A percentile compares a stretch with the other conserved stretches of the same genome.
Evolutionary conservation across 2,113 vertebrate genomes (phyloP).

Genomic region (Vicugna pacos): DNA sequence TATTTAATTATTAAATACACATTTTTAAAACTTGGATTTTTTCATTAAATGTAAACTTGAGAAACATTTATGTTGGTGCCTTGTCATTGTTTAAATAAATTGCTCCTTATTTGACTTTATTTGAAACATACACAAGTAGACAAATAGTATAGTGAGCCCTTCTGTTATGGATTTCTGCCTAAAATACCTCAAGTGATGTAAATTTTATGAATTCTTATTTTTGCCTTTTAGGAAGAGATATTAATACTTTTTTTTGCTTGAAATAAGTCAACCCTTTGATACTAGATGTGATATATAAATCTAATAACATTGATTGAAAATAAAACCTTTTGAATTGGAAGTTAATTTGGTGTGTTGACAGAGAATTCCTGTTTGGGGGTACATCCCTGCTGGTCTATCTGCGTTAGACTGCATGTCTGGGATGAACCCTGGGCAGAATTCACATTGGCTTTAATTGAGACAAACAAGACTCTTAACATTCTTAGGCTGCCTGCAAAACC

Average conservation of each 20-base stretch:
- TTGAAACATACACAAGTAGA: neutral
- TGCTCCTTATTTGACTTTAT: slow-evolving; percentile 9
- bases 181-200: slow-evolving; percentile 12
- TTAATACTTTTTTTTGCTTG: neutral
- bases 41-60: slow-evolving; percentile 6
- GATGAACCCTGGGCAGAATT: slow-evolving; percentile 31
- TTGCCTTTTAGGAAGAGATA: slow-evolving; percentile 19
- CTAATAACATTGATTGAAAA: neutral
- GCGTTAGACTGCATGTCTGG: neutral
- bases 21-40: slow-evolving; percentile 10
- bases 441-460: slow-evolving; percentile 8
- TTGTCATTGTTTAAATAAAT: neutral
- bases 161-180: neutral
- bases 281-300: neutral
- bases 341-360: neutral
- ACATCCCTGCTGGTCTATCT: neutral
- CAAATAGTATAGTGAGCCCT: neutral
- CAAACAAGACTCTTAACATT: slow-evolving; percentile 1
- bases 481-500: neutral
- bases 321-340: slow-evolving; percentile 21
- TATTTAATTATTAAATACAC: slow-evolving; percentile 29
- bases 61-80: neutral
- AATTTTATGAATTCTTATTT: slow-evolving; percentile 46
- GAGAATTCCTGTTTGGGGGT: neutral
- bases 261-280: slow-evolving; percentile 11